Base-by-base conservation (phyloP, 1,140 invertebrate genomes). In the Ganaspis sp. region DNA sequence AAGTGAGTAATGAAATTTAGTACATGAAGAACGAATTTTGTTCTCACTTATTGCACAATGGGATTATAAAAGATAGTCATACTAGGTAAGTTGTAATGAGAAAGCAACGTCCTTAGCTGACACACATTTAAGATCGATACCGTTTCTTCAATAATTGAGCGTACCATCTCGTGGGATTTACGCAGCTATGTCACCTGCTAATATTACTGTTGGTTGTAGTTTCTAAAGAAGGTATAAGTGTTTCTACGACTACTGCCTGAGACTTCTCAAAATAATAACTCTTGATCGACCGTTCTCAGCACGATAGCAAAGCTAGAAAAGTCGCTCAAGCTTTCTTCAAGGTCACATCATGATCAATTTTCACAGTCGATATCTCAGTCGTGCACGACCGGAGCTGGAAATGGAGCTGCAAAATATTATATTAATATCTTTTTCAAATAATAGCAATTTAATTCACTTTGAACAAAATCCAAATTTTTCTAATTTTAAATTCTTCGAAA, bases 111-210 rank as follows among this genome's bases (percentile, higher is more conserved):
- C 58, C 58, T 64, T 64, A 21, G 4, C 26, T 64, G 58, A 64
- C 58, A 64, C 58, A 64, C 58, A 64, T 64, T n/a, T 29, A n/a
- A 64, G 58, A 64, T 64, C 58, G 11, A 64, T 64, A 64, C 23
- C 12, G 58, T 29, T 29, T 64, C 58, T 64, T 64, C 23, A 64
- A 64, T 64, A 64, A 64, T 64, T 64, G 26, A 64, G 26, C n/a
- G 58, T 29, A 49, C 45, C 45, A 64, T 64, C 58, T 64, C 23
- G 58, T 64, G 58, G 58, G 58, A 64, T 64, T 64, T 64, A 34
- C 58, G 23, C 58, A 34, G 58, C 58, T 64, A 64, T 64, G 58
- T 64, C 58, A 64, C 58, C 23, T 64, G 58, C 12, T 64, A 64
- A 64, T 4, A 64, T 29, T 64, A n/a, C 3, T 26, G 11, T 29